Conservation (phyloP, 1,140 invertebrate genomes). For the Sitobion miscanthi region DNA sequence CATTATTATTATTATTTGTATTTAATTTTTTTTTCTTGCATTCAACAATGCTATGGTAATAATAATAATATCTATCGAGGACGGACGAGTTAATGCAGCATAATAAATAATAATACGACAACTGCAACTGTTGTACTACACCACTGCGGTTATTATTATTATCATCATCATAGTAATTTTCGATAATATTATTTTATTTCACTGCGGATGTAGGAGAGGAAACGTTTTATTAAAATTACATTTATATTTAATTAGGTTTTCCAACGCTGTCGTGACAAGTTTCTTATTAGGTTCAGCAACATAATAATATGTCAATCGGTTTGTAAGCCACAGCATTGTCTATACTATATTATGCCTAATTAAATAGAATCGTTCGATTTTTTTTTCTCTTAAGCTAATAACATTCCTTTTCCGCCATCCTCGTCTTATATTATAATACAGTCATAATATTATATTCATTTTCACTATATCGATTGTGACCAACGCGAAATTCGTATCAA, state of each 20-base stretch:
- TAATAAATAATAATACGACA: not conserved
- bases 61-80: constrained; percentile 10
- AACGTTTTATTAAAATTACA: constrained; percentile 5
- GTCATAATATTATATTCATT: not conserved
- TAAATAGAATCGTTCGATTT: not conserved
- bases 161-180: not conserved
- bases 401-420: not conserved
- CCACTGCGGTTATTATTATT: not conserved
- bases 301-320: not conserved
- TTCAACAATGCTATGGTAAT: not conserved
- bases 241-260: constrained; percentile 11
- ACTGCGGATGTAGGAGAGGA: not conserved
- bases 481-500: not conserved
- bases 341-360: not conserved
- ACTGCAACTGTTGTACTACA: not conserved
- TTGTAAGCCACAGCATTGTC: not conserved
- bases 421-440: not conserved
- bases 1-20: not conserved
- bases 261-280: not conserved
- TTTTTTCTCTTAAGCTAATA: not conserved
- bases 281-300: not conserved
- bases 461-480: not conserved
- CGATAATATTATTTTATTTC: constrained; percentile 14
- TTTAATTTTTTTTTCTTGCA: not conserved
- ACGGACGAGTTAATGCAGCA: not conserved